Conservation (phyloP, 2,797 vertebrate species). For the Pangasius krempfi region DNA sequence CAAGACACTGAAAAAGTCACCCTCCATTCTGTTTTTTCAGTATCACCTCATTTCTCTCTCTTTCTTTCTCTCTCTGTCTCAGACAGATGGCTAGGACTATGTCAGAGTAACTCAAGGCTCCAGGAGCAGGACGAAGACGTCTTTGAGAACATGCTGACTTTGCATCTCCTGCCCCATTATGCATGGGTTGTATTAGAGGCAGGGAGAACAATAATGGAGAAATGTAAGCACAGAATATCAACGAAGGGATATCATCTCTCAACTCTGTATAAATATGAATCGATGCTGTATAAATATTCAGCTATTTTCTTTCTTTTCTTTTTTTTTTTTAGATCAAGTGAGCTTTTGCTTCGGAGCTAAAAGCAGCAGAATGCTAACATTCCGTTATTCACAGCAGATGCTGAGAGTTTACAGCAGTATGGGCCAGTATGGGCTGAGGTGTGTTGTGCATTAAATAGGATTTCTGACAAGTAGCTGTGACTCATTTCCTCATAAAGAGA, state of each 20-base stretch:
- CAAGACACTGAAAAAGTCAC: background rate
- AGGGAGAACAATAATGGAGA: conserved; percentile 2
- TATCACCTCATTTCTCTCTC: background rate
- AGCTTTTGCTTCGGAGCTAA: background rate
- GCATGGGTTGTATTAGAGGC: conserved; percentile 25
- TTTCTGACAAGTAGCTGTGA: conserved; percentile 30
- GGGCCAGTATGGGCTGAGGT: conserved; percentile 5
- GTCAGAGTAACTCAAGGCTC: conserved; percentile 29
- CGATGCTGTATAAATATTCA: background rate
- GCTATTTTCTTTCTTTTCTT: background rate
- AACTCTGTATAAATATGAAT: background rate
- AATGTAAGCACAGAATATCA: conserved; percentile 26
- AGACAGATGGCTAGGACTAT: conserved; percentile 5
- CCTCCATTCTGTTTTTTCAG: background rate
- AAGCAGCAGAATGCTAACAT: background rate
- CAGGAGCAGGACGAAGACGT: conserved; percentile 40
- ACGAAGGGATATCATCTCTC: conserved; percentile 5
- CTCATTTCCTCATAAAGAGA: conserved; percentile 21
- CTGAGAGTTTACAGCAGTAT: background rate
- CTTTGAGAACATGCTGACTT: conserved; percentile 47
- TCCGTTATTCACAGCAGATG: background rate
- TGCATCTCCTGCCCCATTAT: conserved; percentile 24
- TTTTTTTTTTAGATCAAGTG: background rate
- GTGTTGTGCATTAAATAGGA: conserved; percentile 23
- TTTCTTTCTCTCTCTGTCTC: background rate